Conservation (phyloP, 2,113 vertebrate species). For the Corythornis madagascariensis region DNA sequence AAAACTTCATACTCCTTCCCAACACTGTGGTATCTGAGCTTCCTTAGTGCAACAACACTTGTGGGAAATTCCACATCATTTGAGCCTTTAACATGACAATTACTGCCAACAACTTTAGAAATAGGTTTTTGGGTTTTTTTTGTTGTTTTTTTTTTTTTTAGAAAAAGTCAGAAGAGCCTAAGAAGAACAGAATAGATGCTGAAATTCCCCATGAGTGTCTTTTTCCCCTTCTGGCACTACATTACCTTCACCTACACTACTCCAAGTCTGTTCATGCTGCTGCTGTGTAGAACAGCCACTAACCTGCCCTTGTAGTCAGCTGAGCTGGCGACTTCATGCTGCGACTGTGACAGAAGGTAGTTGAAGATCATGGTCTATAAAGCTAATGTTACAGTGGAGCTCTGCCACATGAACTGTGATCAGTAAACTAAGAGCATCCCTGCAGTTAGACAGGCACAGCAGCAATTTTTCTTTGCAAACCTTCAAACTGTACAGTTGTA, state of each 20-base stretch:
- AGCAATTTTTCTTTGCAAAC: background rate
- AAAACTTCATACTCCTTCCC: background rate
- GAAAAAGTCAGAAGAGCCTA: background rate
- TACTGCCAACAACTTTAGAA: background rate
- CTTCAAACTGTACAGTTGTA: background rate
- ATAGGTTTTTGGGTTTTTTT: no score
- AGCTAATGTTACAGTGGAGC: background rate
- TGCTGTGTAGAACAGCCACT: background rate
- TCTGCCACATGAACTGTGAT: background rate
- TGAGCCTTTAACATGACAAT: background rate
- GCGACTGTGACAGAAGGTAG: background rate
- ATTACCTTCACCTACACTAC: background rate
- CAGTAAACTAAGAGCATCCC: background rate
- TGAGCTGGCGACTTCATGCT: background rate
- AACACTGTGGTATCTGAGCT: background rate
- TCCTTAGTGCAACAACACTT: background rate
- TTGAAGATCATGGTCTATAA: background rate
- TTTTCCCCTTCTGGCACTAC: background rate
- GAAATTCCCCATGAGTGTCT: background rate
- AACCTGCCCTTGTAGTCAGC: background rate
- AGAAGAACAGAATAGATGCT: background rate
- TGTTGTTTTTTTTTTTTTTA: background rate
- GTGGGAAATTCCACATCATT: background rate
- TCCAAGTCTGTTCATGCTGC: rapidly evolving
- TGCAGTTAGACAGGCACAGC: background rate